A percentile compares a stretch with the other conserved stretches of the same genome.
Conservation (phyloP, 2,113 vertebrate genomes). For the Otolemur garnettii region DNA sequence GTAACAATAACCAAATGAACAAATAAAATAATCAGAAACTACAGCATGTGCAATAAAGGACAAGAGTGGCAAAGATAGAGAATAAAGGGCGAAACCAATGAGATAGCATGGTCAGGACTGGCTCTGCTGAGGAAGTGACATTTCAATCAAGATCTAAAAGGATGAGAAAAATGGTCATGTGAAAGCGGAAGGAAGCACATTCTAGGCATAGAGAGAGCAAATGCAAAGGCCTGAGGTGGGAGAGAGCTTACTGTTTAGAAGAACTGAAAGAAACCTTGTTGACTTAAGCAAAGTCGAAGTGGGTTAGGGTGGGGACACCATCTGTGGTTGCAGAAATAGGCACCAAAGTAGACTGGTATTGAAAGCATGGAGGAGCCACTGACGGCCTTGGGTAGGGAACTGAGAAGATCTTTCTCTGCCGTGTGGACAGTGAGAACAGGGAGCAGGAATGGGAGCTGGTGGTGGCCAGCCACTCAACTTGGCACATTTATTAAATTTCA, state of each 20-base stretch:
- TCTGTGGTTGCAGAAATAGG: neutral
- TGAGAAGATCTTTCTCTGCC: neutral
- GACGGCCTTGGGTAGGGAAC: neutral
- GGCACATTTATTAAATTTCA: neutral
- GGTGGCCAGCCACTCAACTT: no score
- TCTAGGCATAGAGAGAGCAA: conserved; percentile 54
- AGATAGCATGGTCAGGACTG: neutral
- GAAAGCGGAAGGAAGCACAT: conserved; percentile 66
- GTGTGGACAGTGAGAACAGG: neutral
- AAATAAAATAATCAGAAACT: neutral
- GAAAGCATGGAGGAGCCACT: neutral
- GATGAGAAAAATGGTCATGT: conserved; percentile 39
- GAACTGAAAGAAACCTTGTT: conserved; percentile 24
- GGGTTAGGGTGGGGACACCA: neutral
- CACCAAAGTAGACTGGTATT: neutral
- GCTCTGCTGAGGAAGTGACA: conserved; percentile 22
- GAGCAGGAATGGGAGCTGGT: neutral
- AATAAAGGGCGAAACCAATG: conserved; percentile 22
- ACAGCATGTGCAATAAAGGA: neutral
- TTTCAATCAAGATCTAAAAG: conserved; percentile 31
- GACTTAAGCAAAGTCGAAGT: conserved; percentile 18
- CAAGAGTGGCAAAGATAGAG: neutral
- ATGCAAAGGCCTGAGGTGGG: neutral
- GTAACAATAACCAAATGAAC: neutral
- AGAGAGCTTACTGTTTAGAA: neutral